Conservation (phyloP, 92 coral and sea anemone species). For the Palythoa caribaeorum region DNA sequence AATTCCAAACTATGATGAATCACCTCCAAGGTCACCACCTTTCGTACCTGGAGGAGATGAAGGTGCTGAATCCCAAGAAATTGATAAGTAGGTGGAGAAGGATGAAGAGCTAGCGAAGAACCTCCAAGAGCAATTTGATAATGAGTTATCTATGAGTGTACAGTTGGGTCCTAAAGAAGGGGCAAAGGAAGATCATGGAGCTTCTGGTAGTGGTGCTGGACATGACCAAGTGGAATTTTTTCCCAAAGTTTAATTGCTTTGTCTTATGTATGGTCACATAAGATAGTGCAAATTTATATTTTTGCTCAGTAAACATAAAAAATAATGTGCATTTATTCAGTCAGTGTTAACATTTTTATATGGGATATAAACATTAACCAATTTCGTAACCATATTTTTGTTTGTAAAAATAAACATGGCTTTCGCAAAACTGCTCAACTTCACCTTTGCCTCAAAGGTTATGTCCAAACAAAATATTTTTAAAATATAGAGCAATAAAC, state of each 20-base stretch:
- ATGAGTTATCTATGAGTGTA: conserved; percentile 31
- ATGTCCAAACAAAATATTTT: conserved; percentile 27
- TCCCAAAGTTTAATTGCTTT: conserved; percentile 17
- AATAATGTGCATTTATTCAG: conserved; percentile 27
- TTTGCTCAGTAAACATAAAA: conserved; percentile 30
- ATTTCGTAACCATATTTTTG: background rate
- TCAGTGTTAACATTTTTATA: conserved; percentile 27
- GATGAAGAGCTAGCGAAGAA: conserved; percentile 32
- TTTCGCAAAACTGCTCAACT: conserved; percentile 31
- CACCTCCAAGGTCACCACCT: conserved; percentile 36
- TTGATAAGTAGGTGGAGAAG: conserved; percentile 21
- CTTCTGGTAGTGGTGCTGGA: conserved; percentile 38
- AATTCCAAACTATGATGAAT: conserved; percentile 41
- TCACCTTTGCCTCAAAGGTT: conserved; percentile 24
- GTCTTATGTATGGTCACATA: background rate
- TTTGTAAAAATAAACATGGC: conserved; percentile 29
- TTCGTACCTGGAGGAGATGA: conserved; percentile 29
- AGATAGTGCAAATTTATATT: conserved; percentile 32
- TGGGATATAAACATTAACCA: conserved; percentile 32
- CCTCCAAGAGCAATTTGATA: conserved; percentile 25
- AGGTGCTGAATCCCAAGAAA: conserved; percentile 20
- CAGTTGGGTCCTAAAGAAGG: conserved; percentile 24
- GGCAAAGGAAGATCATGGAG: conserved; percentile 34
- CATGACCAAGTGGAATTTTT: conserved; percentile 17
- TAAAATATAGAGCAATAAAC: conserved; percentile 26